Evolutionary conservation across 2,113 vertebrate species (phyloP).

Genomic region (Microtus richardsoni): DNA sequence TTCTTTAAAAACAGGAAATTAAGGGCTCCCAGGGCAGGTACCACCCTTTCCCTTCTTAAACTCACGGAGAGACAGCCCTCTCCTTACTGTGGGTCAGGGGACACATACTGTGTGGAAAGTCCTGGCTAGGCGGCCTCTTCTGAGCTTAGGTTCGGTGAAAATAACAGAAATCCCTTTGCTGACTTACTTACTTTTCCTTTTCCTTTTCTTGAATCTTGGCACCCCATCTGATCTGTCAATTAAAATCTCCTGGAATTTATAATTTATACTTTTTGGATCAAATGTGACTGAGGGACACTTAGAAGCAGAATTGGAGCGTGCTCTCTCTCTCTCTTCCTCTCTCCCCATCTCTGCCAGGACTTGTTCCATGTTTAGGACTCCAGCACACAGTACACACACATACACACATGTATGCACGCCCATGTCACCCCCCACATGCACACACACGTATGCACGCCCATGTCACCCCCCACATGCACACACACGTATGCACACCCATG

Average conservation of each 20-base stretch:
- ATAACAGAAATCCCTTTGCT: not conserved
- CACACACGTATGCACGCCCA: too few species aligned
- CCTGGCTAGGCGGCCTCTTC: not conserved
- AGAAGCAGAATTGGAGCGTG: not conserved
- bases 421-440: fast-evolving
- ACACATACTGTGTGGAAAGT: not conserved
- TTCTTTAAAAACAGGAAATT: constrained; percentile 73
- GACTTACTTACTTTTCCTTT: not conserved
- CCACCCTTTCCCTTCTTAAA: constrained; percentile 60
- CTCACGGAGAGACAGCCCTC: not conserved
- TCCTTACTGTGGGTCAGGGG: not conserved
- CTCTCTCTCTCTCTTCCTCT: too few species aligned
- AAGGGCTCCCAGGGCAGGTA: not conserved
- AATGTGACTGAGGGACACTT: not conserved
- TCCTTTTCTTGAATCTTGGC: not conserved
- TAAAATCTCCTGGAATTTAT: not conserved
- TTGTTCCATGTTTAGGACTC: not conserved
- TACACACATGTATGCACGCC: too few species aligned
- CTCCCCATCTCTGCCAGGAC: too few species aligned
- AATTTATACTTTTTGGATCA: not conserved
- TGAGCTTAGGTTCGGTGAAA: not conserved
- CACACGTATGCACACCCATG: fast-evolving
- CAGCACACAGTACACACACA: too few species aligned
- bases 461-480: too few species aligned
- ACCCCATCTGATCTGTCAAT: not conserved